A percentile compares a stretch with the other conserved stretches of the same genome.
These are phyloP conservation scores for Lepidurus arcticus DNA, from an alignment of 1,140 invertebrate species.

Conservation along the genomic window DNA sequence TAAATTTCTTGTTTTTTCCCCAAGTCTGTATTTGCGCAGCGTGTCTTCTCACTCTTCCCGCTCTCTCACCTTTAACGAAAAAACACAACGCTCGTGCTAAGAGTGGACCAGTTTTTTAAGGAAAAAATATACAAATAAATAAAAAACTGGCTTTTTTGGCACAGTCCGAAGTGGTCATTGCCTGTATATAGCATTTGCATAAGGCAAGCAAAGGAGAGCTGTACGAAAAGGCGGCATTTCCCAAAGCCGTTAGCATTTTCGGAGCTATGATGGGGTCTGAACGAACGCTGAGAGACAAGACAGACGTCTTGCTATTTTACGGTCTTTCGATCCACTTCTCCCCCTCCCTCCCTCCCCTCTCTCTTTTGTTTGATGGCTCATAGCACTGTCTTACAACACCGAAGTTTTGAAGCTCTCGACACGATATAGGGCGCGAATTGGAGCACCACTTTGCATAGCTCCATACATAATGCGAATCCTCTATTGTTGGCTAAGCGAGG, in stretches of 20 bases:
- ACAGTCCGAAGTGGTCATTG: not conserved
- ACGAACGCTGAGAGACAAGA: not conserved
- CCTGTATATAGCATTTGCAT: not conserved
- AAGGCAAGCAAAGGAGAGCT: not conserved
- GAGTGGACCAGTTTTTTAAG: not conserved
- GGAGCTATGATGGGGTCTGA: not conserved
- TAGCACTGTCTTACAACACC: not conserved
- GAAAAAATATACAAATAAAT: not conserved
- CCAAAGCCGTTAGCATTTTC: not conserved
- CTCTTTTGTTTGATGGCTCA: not conserved
- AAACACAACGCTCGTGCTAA: not conserved
- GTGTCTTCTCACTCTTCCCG: not conserved
- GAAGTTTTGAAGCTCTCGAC: not conserved
- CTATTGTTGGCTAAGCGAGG: too few relatives aligned
- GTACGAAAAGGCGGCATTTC: not conserved
- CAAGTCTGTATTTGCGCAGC: not conserved
- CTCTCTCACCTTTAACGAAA: not conserved
- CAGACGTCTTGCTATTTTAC: slow-evolving; percentile 15
- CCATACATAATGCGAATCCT: slow-evolving; percentile 5
- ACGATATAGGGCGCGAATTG: slow-evolving; percentile 8
- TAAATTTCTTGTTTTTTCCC: not conserved
- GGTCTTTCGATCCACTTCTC: not conserved
- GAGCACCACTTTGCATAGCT: slow-evolving; percentile 21
- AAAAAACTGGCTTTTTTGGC: not conserved
- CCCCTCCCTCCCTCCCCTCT: not conserved